Conservation (phyloP, 2,888 invertebrate genomes). For the Cataglyphis livida region DNA sequence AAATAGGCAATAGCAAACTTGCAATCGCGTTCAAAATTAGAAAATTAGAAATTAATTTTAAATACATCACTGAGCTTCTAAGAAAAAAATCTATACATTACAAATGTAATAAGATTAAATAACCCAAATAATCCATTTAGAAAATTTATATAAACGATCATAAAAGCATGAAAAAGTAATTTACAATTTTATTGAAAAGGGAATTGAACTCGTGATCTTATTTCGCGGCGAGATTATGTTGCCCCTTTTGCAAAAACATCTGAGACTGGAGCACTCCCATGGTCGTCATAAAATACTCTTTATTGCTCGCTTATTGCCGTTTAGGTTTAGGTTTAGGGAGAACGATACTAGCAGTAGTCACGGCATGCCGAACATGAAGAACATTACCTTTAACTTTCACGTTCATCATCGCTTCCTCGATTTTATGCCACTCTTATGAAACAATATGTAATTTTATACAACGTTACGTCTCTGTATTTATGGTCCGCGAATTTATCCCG, state of each 20-base stretch:
- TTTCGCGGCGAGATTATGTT: slow-evolving; percentile 30
- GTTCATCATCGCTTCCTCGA: slow-evolving; percentile 28
- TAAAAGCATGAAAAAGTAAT: neutral
- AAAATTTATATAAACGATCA: neutral
- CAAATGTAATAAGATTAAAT: neutral
- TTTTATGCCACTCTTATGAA: slow-evolving; percentile 53
- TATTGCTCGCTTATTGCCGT: slow-evolving; percentile 68
- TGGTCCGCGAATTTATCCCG: slow-evolving; percentile 76
- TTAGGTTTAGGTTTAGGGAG: slow-evolving; percentile 63
- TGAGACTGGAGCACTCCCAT: slow-evolving; percentile 51
- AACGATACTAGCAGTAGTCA: slow-evolving; percentile 62
- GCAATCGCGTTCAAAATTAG: slow-evolving; percentile 4
- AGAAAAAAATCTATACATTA: neutral
- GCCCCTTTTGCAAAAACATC: slow-evolving; percentile 39
- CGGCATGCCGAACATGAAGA: slow-evolving; percentile 52
- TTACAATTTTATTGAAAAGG: slow-evolving; percentile 8
- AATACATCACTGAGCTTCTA: neutral
- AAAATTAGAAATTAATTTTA: slow-evolving; percentile 19
- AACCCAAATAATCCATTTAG: neutral
- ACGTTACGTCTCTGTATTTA: slow-evolving; percentile 74
- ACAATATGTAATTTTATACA: slow-evolving; percentile 68
- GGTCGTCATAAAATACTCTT: slow-evolving; percentile 66
- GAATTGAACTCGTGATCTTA: slow-evolving; percentile 34
- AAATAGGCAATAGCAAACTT: neutral
- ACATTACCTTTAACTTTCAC: slow-evolving; percentile 36